Percentiles rank a stretch among this genome's conserved stretches.
These are phyloP conservation scores for Nematopogon swammerdamellus DNA, from an alignment of 2,888 invertebrate genomes.

Conservation along the genomic window DNA sequence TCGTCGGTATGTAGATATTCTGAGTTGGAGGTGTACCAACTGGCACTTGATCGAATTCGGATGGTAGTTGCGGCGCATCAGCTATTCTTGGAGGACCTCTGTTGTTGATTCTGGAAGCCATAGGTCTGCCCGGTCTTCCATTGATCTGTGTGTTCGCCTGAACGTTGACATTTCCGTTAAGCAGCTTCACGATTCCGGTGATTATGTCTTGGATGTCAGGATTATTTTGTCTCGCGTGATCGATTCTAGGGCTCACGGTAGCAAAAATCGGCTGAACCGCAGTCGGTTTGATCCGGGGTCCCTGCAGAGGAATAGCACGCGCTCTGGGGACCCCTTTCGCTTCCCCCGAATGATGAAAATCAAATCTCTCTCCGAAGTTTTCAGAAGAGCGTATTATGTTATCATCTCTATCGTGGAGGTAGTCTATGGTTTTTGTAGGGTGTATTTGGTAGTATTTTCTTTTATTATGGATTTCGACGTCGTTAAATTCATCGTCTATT, in stretches of 20 bases:
- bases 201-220: conserved; percentile 86
- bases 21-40: conserved; percentile 27
- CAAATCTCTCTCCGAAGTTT: conserved; percentile 40
- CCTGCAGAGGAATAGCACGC: conserved; percentile 61
- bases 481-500: conserved; percentile 46
- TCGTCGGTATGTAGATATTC: conserved; percentile 40
- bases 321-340: conserved; percentile 71
- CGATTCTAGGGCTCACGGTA: conserved; percentile 39
- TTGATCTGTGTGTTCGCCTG: conserved; percentile 68
- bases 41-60: conserved; percentile 57
- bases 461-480: conserved; percentile 46
- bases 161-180: conserved; percentile 87
- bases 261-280: conserved; percentile 54
- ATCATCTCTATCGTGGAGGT: conserved; percentile 28
- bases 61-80: conserved; percentile 67
- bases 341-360: conserved; percentile 68
- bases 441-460: conserved; percentile 51
- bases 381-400: conserved; percentile 32
- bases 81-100: conserved; percentile 85
- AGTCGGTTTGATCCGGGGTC: conserved; percentile 61
- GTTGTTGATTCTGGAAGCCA: conserved; percentile 81
- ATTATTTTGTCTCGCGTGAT: conserved; percentile 38
- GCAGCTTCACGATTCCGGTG: conserved; percentile 81
- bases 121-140: conserved; percentile 63
- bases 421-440: conserved; percentile 51